Base-by-base conservation (phyloP, 37 sponge, comb jelly and placozoan genomes). In the Axinella damicornis region DNA sequence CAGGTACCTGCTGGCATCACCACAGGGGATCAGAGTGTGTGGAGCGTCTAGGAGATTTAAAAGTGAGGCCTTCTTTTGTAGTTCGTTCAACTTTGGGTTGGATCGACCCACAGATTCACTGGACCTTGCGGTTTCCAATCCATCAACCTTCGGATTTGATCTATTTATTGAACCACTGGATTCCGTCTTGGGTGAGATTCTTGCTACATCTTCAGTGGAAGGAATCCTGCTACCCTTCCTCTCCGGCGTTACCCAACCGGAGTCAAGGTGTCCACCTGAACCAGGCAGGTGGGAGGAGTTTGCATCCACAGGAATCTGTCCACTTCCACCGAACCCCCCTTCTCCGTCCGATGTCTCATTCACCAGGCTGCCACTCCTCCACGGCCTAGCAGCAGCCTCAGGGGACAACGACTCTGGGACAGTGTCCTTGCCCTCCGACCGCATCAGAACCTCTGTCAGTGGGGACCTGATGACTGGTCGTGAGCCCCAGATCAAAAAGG, bases 401-500 rank as follows among this genome's bases (percentile, higher is more conserved):
- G 46, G 4, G 46, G 46, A 9, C 9, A 12, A 12, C 46, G 9
- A 12, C 46, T 46, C 6, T 12, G 46, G 46, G 6, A 46, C 46
- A 46, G 4, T 9, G 4, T 9, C 46, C 9, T 46, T 46, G 6
- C 9, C 46, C 6, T 46, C 46, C 46, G n/a, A n/a, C n/a, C n/a
- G n/a, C n/a, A 18, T 24, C 2, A 83, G 53, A 18, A 83, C 25
- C n/a, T 71, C 64, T n/a, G 79, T 30, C 21, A 92, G 74, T 0
- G 91, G 85, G 14, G 93, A 82, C 33, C 59, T 76, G 46, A 82
- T 80, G 64, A 89, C 38, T 16, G 93, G 92, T 18, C 92, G 87
- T 35, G 89, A 87, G 18, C 97, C 97, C 97, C 97, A 97, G 35
- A 94, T 17, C 41, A 84, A 46, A 69, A 97, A 86, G 31, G 67